These are phyloP conservation scores for Craterocephalus amniculus DNA, from an alignment of 2,797 vertebrate genomes.

Conservation along the genomic window DNA sequence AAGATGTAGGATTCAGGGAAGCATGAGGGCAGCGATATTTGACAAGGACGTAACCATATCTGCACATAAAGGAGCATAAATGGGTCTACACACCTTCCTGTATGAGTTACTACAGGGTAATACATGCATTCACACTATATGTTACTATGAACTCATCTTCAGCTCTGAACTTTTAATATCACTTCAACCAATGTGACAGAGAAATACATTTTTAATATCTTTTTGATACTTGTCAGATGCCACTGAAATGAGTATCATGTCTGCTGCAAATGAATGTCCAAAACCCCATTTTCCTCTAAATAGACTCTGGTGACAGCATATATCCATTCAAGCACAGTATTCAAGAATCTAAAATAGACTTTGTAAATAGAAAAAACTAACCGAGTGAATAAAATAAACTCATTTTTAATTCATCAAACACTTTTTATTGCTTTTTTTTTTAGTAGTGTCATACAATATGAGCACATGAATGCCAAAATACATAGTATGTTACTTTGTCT, in stretches of 20 bases:
- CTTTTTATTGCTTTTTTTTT: neutral
- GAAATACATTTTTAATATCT: slow-evolving; percentile 9
- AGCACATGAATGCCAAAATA: neutral
- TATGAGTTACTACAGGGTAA: neutral
- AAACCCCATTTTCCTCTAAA: slow-evolving; percentile 7
- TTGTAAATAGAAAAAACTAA: slow-evolving; percentile 43
- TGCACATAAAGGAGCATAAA: neutral
- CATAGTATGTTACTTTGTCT: neutral
- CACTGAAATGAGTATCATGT: neutral
- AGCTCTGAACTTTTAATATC: neutral
- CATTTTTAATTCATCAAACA: slow-evolving; percentile 1
- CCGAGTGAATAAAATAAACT: slow-evolving; percentile 16
- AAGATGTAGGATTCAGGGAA: neutral
- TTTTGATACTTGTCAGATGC: slow-evolving; percentile 39
- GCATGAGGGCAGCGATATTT: neutral
- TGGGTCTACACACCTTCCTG: slow-evolving; percentile 2
- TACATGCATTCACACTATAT: neutral
- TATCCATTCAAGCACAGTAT: slow-evolving; percentile 26
- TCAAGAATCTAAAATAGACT: slow-evolving; percentile 17
- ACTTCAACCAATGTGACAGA: neutral
- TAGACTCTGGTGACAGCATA: neutral
- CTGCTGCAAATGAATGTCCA: neutral
- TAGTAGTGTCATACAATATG: neutral
- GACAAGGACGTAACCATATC: neutral
- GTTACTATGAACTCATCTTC: neutral